A percentile compares a stretch with the other conserved stretches of the same genome.
These are phyloP conservation scores for Mormyrus proboscirostris DNA, from an alignment of 2,797 vertebrate species.

Conservation along the genomic window DNA sequence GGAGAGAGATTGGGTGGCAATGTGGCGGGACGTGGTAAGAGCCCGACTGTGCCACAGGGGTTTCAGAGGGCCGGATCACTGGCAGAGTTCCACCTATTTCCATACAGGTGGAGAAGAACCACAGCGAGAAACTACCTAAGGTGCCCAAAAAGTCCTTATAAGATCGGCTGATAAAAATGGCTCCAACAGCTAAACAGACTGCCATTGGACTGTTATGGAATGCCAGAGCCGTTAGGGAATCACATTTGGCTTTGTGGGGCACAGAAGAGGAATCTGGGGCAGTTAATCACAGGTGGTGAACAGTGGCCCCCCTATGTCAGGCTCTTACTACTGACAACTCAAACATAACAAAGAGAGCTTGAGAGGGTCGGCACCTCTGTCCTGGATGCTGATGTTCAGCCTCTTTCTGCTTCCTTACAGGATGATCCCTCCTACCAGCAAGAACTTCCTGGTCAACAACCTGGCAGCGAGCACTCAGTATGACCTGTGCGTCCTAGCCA, in stretches of 20 bases:
- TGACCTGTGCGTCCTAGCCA: slow-evolving; percentile 92
- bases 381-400: neutral
- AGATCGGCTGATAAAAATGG: slow-evolving; percentile 32
- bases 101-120: slow-evolving; percentile 18
- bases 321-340: neutral
- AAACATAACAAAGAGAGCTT: neutral
- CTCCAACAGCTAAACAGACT: slow-evolving; percentile 21
- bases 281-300: neutral
- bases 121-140: neutral
- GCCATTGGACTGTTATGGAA: neutral
- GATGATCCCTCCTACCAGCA: slow-evolving; percentile 97
- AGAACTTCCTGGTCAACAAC: slow-evolving; percentile 96
- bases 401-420: slow-evolving; percentile 47
- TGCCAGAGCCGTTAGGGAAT: neutral
- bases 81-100: neutral
- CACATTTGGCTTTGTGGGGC: neutral
- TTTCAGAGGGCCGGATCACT: neutral
- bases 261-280: neutral
- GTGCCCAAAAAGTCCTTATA: neutral
- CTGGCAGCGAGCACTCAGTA: slow-evolving; percentile 86
- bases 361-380: neutral
- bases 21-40: slow-evolving; percentile 28
- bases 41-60: neutral
- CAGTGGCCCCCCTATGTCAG: neutral
- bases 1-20: neutral